Evolutionary conservation across 92 coral and sea anemone genomes (phyloP).

Genomic region (Siderastrea siderea): DNA sequence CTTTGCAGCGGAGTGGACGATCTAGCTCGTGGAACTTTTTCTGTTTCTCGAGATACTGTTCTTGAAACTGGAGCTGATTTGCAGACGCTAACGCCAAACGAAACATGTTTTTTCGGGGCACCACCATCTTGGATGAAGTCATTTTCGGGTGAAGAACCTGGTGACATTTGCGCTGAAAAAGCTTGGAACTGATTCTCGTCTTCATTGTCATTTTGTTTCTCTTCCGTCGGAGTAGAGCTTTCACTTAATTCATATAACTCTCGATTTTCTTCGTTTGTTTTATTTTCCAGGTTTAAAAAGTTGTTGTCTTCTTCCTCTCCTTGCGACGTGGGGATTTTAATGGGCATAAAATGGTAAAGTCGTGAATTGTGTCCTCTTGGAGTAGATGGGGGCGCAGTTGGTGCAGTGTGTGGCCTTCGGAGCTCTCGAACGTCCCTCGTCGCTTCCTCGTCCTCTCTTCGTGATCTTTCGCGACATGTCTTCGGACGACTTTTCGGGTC

Average conservation of each 20-base stretch:
- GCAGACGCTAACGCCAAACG: background rate
- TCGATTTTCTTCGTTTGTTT: background rate
- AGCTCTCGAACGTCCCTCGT: background rate
- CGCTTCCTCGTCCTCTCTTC: slow-evolving; percentile 20
- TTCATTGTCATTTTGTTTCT: background rate
- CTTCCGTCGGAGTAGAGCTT: slow-evolving; percentile 4
- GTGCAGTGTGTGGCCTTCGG: slow-evolving; percentile 80
- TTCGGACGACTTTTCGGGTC: slow-evolving; percentile 22
- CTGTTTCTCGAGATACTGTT: slow-evolving; percentile 14
- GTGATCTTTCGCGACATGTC: slow-evolving; percentile 26
- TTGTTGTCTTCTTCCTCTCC: slow-evolving; percentile 23
- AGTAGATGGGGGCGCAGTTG: slow-evolving; percentile 65
- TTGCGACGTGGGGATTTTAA: slow-evolving; percentile 73
- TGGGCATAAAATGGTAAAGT: slow-evolving; percentile 25
- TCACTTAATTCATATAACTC: background rate
- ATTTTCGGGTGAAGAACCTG: background rate
- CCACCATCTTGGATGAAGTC: background rate
- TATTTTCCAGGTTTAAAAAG: background rate
- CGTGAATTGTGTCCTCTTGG: slow-evolving; percentile 24
- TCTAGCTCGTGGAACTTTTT: slow-evolving; percentile 32
- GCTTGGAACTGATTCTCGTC: background rate
- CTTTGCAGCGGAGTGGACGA: slow-evolving; percentile 59
- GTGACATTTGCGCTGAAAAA: slow-evolving; percentile 3
- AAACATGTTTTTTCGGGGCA: background rate
- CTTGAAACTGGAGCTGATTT: slow-evolving; percentile 75